Base-by-base conservation (phyloP, 2,113 vertebrate species). In the Clarias gariepinus region DNA sequence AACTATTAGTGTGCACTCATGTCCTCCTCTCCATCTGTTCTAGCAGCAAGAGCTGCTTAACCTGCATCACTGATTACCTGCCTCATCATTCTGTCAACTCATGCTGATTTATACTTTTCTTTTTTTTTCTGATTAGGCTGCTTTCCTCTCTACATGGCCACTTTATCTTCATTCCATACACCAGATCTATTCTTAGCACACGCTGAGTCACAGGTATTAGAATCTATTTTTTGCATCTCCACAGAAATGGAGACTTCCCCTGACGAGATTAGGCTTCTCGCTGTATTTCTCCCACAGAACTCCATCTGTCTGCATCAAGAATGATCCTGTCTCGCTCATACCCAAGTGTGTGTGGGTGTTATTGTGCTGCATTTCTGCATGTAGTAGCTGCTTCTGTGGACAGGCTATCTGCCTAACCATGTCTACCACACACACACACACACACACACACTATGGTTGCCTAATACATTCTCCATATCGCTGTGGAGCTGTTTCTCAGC, bases 11-110 rank as follows among this genome's bases (percentile, higher is more conserved):
- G 6, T 47, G 47, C 47, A 47, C 47, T 7, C 47, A 47, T 47
- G 47, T 47, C 47, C 47, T 47, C 47, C 47, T 47, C 7, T 47
- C 47, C 47, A 47, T 47, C 47, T 47, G 47, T 47, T 47, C 47
- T 47, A 47, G 8, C 47, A 47, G 47, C 47, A 47, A 47, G 87
- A 76, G 77, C 81, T 88, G 83, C 87, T 87, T 52, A 57, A 83
- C 87, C 81, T 89, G 25, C 8, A 47, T 28, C 25, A 12, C 69
- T 89, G 86, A 89, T 90, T 90, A 87, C 36, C 80, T 87, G 33
- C 60, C 10, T 85, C 81, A 84, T 84, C 53, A 41, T 23, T 28
- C 69, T 79, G 33, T 61, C 23, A 80, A 41, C 4, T 80, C 63
- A n/a, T 71, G 76, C 30, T 30, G 52, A 41, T 21, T 30, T 47